These are phyloP conservation scores for Mus minutoides DNA, from an alignment of 2,797 vertebrate genomes.

Conservation along the genomic window DNA sequence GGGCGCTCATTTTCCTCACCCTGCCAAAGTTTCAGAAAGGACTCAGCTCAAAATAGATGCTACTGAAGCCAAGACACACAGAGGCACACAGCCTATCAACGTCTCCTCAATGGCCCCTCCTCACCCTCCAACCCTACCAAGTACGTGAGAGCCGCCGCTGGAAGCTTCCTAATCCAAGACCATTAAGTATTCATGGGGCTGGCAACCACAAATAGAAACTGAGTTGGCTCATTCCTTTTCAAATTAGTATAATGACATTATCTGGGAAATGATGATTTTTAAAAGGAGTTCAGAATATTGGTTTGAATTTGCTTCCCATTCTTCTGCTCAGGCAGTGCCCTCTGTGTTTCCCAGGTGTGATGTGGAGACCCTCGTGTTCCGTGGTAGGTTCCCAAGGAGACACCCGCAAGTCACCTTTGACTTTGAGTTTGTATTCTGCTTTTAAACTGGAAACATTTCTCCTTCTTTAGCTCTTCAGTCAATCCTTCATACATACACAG, in stretches of 20 bases:
- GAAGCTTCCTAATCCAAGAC: slow-evolving; percentile 69
- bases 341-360: slow-evolving; percentile 31
- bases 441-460: background rate
- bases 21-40: slow-evolving; percentile 63
- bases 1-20: slow-evolving; percentile 76
- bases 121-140: slow-evolving; percentile 53
- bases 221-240: slow-evolving; percentile 71
- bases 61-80: slow-evolving; percentile 62
- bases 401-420: background rate
- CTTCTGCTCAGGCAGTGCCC: slow-evolving; percentile 33
- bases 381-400: background rate
- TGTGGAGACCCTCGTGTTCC: slow-evolving; percentile 22
- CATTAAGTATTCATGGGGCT: slow-evolving; percentile 78
- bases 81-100: slow-evolving; percentile 49
- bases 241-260: slow-evolving; percentile 78
- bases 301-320: slow-evolving; percentile 73
- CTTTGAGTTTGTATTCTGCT: background rate
- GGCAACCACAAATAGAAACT: slow-evolving; percentile 80
- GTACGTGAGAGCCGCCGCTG: slow-evolving; percentile 65
- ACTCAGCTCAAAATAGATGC: slow-evolving; percentile 76
- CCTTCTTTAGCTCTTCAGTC: background rate
- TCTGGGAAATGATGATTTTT: slow-evolving; percentile 58
- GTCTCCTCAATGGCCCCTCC: background rate
- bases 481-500: background rate
- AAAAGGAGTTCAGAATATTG: slow-evolving; percentile 73